Evolutionary conservation across 2,797 vertebrate species (phyloP).

Genomic region (Eremophila alpestris): DNA sequence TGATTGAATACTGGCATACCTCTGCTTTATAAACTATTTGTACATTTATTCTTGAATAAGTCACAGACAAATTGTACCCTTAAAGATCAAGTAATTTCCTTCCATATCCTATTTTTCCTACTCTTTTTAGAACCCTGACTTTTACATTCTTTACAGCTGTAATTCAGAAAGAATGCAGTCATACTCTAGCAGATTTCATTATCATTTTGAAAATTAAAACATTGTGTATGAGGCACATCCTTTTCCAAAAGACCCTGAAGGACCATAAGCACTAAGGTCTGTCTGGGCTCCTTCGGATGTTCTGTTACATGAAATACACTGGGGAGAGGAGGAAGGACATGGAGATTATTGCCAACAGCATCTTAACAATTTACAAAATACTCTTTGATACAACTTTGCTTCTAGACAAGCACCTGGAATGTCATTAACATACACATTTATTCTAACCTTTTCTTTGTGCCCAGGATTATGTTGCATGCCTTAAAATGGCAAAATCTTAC

Average conservation of each 20-base stretch:
- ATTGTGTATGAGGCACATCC: not conserved
- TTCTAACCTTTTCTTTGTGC: not conserved
- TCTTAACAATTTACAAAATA: not conserved
- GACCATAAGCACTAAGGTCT: not conserved
- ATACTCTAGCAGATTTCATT: not conserved
- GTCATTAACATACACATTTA: not conserved
- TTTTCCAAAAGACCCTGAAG: not conserved
- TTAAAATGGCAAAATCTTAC: not conserved
- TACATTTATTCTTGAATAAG: not conserved
- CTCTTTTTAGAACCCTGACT: not conserved
- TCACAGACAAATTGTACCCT: not conserved
- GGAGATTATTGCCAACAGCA: not conserved
- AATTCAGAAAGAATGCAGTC: not conserved
- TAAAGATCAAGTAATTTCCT: not conserved
- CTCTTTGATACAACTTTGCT: not conserved
- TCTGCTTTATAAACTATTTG: not conserved
- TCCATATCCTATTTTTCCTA: not conserved
- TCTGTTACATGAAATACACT: not conserved
- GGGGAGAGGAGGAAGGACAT: not conserved
- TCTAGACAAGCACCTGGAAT: not conserved
- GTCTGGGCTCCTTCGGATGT: not conserved
- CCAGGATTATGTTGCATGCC: not conserved
- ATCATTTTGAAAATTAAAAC: not conserved
- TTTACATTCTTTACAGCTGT: not conserved
- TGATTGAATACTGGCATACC: not conserved